These are phyloP conservation scores for Lasioglossum calceatum DNA, from an alignment of 2,888 invertebrate genomes.

Conservation along the genomic window DNA sequence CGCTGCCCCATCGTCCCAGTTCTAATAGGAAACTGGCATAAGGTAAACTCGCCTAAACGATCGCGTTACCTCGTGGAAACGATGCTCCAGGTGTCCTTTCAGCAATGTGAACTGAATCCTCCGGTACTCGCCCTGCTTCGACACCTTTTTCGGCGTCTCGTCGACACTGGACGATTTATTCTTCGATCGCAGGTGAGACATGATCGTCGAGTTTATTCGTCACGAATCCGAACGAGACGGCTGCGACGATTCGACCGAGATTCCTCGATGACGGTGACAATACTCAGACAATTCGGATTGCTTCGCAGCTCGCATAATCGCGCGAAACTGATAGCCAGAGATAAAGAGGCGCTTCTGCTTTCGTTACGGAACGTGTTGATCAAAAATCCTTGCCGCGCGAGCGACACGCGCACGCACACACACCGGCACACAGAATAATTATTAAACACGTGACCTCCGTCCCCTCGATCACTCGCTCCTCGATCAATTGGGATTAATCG, in stretches of 20 bases:
- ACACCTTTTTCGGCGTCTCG: slow-evolving; percentile 65
- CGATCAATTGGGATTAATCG: neutral
- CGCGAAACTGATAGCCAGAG: slow-evolving; percentile 18
- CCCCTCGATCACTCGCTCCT: neutral
- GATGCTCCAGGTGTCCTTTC: slow-evolving; percentile 78
- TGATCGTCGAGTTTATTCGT: slow-evolving; percentile 45
- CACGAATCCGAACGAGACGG: neutral
- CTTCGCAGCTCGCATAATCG: slow-evolving; percentile 13
- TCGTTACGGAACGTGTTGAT: neutral
- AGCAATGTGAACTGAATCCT: slow-evolving; percentile 76
- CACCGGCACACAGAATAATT: neutral
- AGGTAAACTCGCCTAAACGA: neutral
- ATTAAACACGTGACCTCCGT: slow-evolving; percentile 7
- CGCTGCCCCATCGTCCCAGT: neutral
- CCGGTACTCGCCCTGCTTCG: slow-evolving; percentile 75
- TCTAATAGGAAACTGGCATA: neutral
- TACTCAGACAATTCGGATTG: neutral
- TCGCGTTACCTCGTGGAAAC: slow-evolving; percentile 79
- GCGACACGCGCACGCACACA: neutral
- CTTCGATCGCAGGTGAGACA: slow-evolving; percentile 70
- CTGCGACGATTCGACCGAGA: neutral
- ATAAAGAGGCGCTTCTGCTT: slow-evolving; percentile 13
- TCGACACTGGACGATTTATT: slow-evolving; percentile 41
- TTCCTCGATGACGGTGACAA: neutral
- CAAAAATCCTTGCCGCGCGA: neutral